Evolutionary conservation across 2,888 invertebrate species (phyloP).

Genomic region (Sarcophaga variegata): DNA sequence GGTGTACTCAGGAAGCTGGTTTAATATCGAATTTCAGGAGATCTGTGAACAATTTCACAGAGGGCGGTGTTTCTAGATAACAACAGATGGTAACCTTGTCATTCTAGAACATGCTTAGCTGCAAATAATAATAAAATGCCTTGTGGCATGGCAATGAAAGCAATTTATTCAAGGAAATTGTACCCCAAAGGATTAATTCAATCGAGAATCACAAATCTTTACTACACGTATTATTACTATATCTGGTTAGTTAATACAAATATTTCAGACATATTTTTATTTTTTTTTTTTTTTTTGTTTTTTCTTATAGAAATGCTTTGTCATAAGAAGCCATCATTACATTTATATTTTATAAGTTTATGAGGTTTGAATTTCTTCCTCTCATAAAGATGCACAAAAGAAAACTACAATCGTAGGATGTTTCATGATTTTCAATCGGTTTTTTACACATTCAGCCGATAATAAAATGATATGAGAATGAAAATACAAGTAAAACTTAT

Average conservation of each 20-base stretch:
- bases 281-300: conserved; percentile 4
- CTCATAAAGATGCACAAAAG: neutral
- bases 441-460: conserved; percentile 49
- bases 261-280: conserved; percentile 44
- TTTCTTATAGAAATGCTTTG: conserved; percentile 53
- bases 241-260: conserved; percentile 35
- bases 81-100: too few relatives aligned
- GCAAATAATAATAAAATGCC: too few relatives aligned
- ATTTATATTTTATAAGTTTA: conserved; percentile 58
- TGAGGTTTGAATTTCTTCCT: conserved; percentile 33
- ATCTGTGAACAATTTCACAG: too few relatives aligned
- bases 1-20: too few relatives aligned
- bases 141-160: too few relatives aligned
- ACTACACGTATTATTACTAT: neutral
- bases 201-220: neutral
- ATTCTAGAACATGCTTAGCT: too few relatives aligned
- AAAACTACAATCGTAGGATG: conserved; percentile 21
- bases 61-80: too few relatives aligned
- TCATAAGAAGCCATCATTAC: conserved; percentile 62
- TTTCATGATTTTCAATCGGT: conserved; percentile 38
- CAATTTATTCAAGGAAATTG: too few relatives aligned
- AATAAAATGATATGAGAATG: conserved; percentile 46
- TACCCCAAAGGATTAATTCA: neutral
- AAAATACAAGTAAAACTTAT: conserved; percentile 24
- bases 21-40: too few relatives aligned